Evolutionary conservation across 2,888 invertebrate species (phyloP).

Genomic region (Eristalis intricaria): DNA sequence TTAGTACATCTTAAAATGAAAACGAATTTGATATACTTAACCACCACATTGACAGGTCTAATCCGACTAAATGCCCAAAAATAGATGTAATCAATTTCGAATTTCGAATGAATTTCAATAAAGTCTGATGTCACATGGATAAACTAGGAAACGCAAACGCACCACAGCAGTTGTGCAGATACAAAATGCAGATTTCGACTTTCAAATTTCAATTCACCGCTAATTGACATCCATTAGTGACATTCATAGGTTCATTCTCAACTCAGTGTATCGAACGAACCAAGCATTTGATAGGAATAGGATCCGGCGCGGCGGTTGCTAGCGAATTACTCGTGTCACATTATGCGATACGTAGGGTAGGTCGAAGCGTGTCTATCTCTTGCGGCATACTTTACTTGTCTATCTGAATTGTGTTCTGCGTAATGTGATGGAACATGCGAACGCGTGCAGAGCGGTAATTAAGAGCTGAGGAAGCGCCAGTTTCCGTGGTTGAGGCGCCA

Average conservation of each 20-base stretch:
- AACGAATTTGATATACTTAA: slow-evolving; percentile 6
- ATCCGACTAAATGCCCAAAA: slow-evolving; percentile 17
- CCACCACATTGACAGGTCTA: slow-evolving; percentile 8
- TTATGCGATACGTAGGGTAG: background rate
- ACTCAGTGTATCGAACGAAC: background rate
- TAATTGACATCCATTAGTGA: slow-evolving; percentile 11
- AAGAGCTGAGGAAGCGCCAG: slow-evolving; percentile 26
- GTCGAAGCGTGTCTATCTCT: background rate
- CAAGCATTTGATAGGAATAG: slow-evolving; percentile 23
- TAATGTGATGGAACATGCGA: slow-evolving; percentile 44
- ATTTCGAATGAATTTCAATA: background rate
- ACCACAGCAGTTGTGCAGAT: background rate
- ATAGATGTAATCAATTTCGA: slow-evolving; percentile 1
- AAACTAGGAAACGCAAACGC: background rate
- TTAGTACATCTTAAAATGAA: background rate
- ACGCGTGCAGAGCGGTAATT: slow-evolving; percentile 58
- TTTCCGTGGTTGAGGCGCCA: slow-evolving; percentile 27
- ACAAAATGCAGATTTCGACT: background rate
- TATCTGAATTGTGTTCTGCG: slow-evolving; percentile 34
- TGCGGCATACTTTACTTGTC: background rate
- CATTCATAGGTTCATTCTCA: background rate
- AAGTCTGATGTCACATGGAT: background rate
- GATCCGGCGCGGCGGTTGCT: slow-evolving; percentile 7
- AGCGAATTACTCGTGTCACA: slow-evolving; percentile 33
- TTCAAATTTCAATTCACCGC: background rate